These are phyloP conservation scores for Harmothoe impar DNA, from an alignment of 2,888 invertebrate species.

Conservation along the genomic window DNA sequence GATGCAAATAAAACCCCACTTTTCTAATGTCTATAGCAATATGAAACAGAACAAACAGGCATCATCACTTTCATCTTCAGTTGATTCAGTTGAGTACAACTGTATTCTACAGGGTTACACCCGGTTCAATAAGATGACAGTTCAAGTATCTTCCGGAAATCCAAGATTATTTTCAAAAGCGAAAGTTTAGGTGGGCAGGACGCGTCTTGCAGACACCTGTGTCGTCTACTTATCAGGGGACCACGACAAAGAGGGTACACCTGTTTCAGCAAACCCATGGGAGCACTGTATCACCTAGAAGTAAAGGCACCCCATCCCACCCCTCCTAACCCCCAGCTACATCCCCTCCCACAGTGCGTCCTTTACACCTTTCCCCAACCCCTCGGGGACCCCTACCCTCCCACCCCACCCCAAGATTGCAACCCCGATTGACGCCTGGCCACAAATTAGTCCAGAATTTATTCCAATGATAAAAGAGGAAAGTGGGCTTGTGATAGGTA, in stretches of 20 bases:
- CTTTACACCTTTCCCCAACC: neutral
- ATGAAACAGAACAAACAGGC: no score
- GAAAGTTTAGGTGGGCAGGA: no score
- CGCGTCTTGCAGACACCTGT: neutral
- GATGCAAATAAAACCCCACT: no score
- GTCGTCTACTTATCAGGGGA: neutral
- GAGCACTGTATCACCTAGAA: neutral
- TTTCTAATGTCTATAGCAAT: no score
- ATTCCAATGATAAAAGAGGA: neutral
- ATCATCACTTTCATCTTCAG: no score
- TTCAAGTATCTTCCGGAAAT: no score
- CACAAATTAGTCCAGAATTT: slow-evolving; percentile 21
- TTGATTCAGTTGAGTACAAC: no score
- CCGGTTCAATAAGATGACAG: no score
- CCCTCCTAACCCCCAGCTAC: neutral
- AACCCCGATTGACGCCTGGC: slow-evolving; percentile 10
- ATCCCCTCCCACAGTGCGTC: neutral
- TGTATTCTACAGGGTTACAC: no score
- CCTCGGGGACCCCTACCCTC: neutral
- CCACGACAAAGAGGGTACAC: slow-evolving; percentile 24
- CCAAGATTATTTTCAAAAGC: no score
- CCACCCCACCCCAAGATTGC: slow-evolving; percentile 21
- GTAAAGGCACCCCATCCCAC: neutral
- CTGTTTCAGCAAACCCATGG: neutral
- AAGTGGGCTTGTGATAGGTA: slow-evolving; percentile 46